Evolutionary conservation across 2,113 vertebrate genomes (phyloP).

Genomic region (Pterocles gutturalis): DNA sequence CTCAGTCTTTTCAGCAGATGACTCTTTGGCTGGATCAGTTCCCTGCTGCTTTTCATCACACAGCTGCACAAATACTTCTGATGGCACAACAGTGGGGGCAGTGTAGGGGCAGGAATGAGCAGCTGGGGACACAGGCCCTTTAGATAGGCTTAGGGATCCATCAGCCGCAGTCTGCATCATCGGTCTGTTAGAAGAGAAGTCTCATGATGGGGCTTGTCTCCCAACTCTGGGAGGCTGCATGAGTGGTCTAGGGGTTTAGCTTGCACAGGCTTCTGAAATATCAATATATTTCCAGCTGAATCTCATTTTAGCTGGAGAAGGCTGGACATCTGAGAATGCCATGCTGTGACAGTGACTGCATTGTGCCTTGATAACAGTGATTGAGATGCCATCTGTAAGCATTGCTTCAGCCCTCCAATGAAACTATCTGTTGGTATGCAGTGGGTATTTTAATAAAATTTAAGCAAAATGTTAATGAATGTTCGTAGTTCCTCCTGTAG

Average conservation of each 20-base stretch:
- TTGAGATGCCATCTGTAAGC: background rate
- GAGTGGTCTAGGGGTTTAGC: background rate
- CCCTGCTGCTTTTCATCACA: constrained; percentile 30
- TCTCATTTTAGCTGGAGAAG: background rate
- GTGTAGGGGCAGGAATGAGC: constrained; percentile 23
- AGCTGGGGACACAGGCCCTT: background rate
- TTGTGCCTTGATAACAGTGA: background rate
- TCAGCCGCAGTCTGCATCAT: background rate
- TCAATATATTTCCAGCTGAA: background rate
- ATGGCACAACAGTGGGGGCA: constrained; percentile 31
- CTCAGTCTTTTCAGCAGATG: constrained; percentile 4
- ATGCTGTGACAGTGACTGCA: background rate
- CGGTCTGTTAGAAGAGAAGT: background rate
- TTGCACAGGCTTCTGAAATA: background rate
- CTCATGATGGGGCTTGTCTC: background rate
- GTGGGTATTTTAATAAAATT: no score
- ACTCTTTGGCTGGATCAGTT: constrained; percentile 36
- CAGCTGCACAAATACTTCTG: constrained; percentile 49
- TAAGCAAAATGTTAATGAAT: background rate
- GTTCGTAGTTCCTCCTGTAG: background rate
- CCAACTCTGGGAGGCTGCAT: background rate
- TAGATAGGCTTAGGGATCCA: background rate
- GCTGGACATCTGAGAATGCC: background rate
- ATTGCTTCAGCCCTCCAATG: background rate
- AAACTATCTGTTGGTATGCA: background rate